A percentile compares a stretch with the other conserved stretches of the same genome.
phyloP scores from a whole-genome alignment of 2,113 vertebrate genomes.

The Cynocephalus volans region DNA sequence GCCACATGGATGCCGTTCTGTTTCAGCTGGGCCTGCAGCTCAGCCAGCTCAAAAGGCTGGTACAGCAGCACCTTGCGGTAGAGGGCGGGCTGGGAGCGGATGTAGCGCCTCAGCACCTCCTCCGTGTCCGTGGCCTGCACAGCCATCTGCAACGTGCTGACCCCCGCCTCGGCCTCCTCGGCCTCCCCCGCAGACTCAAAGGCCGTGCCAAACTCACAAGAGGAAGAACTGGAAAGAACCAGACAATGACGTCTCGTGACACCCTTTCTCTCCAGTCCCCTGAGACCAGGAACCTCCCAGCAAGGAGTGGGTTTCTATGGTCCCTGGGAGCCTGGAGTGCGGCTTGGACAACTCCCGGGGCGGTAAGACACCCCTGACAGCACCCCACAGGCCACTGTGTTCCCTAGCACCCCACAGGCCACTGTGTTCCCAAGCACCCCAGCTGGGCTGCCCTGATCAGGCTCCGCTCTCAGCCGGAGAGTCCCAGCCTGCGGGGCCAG shows the following conservation, averaged over 20 bases:
- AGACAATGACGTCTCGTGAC: not conserved
- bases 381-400: not conserved
- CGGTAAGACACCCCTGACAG: not conserved
- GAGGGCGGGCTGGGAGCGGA: conserved; percentile 90
- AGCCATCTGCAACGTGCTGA: conserved; percentile 91
- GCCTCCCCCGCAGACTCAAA: conserved; percentile 84
- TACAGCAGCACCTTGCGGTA: conserved; percentile 93
- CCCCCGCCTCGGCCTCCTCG: conserved; percentile 89
- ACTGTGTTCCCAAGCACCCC: too few relatives aligned
- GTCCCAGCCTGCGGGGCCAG: too few relatives aligned
- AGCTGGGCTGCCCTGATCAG: too few relatives aligned
- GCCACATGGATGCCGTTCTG: conserved; percentile 92
- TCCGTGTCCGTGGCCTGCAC: conserved; percentile 87
- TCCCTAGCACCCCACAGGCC: too few relatives aligned
- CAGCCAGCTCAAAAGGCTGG: conserved; percentile 93
- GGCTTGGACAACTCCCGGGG: not conserved
- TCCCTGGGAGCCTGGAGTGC: not conserved
- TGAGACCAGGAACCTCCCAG: not conserved
- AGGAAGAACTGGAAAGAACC: conserved; percentile 85
- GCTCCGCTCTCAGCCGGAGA: not conserved
- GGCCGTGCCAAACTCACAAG: conserved; percentile 85
- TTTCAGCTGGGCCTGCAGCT: conserved; percentile 92
- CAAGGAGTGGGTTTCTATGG: not conserved
- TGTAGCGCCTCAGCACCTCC: conserved; percentile 90
- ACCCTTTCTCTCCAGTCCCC: not conserved